Conservation (phyloP, 1,140 invertebrate species). For the Triops cancriformis region DNA sequence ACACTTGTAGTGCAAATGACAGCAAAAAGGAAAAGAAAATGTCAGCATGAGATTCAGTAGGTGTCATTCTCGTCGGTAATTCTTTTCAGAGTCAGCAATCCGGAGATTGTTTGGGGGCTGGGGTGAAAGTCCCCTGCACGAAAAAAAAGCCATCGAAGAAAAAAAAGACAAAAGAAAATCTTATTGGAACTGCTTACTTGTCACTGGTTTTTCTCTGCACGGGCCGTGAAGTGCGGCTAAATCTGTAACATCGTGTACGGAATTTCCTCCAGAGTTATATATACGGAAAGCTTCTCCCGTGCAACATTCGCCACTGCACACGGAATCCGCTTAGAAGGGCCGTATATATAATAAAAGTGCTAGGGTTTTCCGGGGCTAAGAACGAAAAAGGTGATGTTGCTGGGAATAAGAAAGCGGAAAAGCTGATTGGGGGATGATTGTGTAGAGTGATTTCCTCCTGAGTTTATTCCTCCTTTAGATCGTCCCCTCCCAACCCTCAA, state of each 20-base stretch:
- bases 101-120: background rate
- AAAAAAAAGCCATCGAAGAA: background rate
- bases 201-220: background rate
- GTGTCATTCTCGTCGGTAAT: slow-evolving; percentile 1
- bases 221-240: slow-evolving; percentile 1
- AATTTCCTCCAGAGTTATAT: background rate
- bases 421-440: background rate
- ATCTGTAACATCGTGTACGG: slow-evolving; percentile 4
- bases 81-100: background rate
- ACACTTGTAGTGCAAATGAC: background rate
- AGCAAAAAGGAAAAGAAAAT: background rate
- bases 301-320: background rate
- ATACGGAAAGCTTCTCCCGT: background rate
- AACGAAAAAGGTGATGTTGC: background rate
- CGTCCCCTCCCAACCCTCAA: background rate
- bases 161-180: background rate
- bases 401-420: slow-evolving; percentile 9
- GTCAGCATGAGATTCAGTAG: slow-evolving; percentile 4
- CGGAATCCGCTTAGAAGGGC: background rate
- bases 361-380: background rate
- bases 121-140: background rate
- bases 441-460: background rate
- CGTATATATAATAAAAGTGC: background rate
- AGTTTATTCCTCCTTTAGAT: background rate
- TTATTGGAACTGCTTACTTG: slow-evolving; percentile 9